These are phyloP conservation scores for Drosophila rubida DNA, from an alignment of 2,888 invertebrate genomes.

Conservation along the genomic window DNA sequence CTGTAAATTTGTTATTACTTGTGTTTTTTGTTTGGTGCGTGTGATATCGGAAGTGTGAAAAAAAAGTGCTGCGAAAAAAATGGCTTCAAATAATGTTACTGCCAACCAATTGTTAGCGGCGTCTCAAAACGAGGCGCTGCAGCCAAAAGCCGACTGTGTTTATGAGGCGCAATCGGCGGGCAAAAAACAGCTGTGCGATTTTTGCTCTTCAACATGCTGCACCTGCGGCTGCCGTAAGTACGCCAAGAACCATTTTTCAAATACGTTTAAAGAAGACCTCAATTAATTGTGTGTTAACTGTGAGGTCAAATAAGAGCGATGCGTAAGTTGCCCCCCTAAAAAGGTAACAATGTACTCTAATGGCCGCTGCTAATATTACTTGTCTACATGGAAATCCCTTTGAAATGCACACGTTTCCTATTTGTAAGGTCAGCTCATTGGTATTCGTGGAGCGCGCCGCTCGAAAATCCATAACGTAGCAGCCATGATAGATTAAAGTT, in stretches of 20 bases:
- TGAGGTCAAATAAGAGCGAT: neutral
- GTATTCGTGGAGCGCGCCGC: conserved; percentile 40
- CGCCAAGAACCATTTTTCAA: neutral
- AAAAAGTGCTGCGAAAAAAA: conserved; percentile 1
- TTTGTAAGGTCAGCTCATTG: conserved; percentile 43
- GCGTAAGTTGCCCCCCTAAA: neutral
- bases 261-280: neutral
- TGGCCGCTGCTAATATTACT: neutral
- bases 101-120: neutral
- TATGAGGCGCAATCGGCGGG: conserved; percentile 8
- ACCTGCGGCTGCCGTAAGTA: conserved; percentile 57
- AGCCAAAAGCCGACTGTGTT: conserved; percentile 14
- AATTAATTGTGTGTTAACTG: neutral
- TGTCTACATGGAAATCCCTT: conserved; percentile 1
- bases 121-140: neutral
- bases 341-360: neutral
- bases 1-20: neutral
- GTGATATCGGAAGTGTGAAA: neutral
- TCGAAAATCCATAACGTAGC: conserved; percentile 50
- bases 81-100: conserved; percentile 9
- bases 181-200: conserved; percentile 40
- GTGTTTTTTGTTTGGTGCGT: neutral
- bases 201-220: conserved; percentile 26
- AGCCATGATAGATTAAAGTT: conserved; percentile 64
- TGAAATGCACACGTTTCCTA: neutral